phyloP scores from a whole-genome alignment of 2,113 vertebrate species.

The Dinomys branickii region DNA sequence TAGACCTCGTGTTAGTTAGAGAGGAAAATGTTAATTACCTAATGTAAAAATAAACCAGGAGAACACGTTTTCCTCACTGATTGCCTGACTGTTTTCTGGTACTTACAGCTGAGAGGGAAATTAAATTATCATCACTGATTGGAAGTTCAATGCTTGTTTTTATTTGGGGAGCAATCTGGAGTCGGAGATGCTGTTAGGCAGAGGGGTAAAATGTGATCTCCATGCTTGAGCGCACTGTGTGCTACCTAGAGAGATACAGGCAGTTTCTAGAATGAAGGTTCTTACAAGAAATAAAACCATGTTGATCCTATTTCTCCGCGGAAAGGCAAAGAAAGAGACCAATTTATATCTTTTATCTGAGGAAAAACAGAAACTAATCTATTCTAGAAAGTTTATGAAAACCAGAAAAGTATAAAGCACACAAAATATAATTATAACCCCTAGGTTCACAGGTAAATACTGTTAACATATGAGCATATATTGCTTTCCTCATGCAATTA shows the following conservation, averaged over 20 bases:
- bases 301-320: neutral
- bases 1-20: slow-evolving; percentile 73
- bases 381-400: neutral
- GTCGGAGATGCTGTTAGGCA: slow-evolving; percentile 63
- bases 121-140: slow-evolving; percentile 85
- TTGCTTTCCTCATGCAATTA: neutral
- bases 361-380: neutral
- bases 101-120: slow-evolving; percentile 84
- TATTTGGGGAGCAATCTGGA: slow-evolving; percentile 84
- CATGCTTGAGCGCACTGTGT: neutral
- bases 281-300: neutral
- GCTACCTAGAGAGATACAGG: neutral
- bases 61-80: slow-evolving; percentile 80
- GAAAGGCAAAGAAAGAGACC: neutral
- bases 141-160: slow-evolving; percentile 82
- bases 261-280: slow-evolving; percentile 52
- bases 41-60: slow-evolving; percentile 85
- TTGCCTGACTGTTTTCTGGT: slow-evolving; percentile 82
- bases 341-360: neutral
- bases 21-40: slow-evolving; percentile 82
- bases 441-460: neutral
- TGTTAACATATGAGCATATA: neutral
- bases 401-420: neutral
- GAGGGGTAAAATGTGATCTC: slow-evolving; percentile 57
- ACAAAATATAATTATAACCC: neutral